Base-by-base conservation (phyloP, 2,888 invertebrate genomes). In the Heliothis peltigera region DNA sequence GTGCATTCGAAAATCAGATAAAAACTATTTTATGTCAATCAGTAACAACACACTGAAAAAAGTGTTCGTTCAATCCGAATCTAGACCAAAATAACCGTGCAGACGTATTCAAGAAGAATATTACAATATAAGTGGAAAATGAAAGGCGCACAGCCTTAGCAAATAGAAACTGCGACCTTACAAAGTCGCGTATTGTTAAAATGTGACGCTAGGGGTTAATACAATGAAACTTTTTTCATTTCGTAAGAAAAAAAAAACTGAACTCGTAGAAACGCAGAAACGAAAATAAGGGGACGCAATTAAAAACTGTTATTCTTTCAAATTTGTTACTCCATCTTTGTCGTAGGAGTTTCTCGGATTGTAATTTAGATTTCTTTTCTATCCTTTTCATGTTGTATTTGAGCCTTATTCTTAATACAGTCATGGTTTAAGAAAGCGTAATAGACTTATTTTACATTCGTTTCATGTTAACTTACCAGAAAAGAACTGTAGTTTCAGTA, bases 191-290 rank as follows among this genome's bases (percentile, higher is more conserved):
- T 78, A 77, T 62, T 25, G 8, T 8, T 25, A 64, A 83, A 89
- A 88, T 83, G 84, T 86, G 85, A 82, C 79, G 84, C 83, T 75
- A 15, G 70, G 75, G 80, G 81, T 72, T 64, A 74, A 76, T 77
- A 82, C 82, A 85, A 82, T 77, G 77, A 82, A 90, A 91, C 89
- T 91, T 91, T 90, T 91, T 90, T 90, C 88, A 91, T 91, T 88
- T 89, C 76, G 80, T 64, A 80, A 69, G 49, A 71, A 81, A 80
- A 80, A 71, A 81, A 80, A 80, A 80, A 80, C 64, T 69, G 77
- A 79, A 75, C 55, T 73, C 70, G 67, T 69, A 68, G 64, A 69
- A 70, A 74, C 65, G 64, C 68, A 68, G 67, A 69, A 72, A 74
- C 65, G 64, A 78, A 80, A 70, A 73, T 63, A 71, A 79, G 67